Base-by-base conservation (phyloP, 2,113 vertebrate species). In the Apeltes quadracus region DNA sequence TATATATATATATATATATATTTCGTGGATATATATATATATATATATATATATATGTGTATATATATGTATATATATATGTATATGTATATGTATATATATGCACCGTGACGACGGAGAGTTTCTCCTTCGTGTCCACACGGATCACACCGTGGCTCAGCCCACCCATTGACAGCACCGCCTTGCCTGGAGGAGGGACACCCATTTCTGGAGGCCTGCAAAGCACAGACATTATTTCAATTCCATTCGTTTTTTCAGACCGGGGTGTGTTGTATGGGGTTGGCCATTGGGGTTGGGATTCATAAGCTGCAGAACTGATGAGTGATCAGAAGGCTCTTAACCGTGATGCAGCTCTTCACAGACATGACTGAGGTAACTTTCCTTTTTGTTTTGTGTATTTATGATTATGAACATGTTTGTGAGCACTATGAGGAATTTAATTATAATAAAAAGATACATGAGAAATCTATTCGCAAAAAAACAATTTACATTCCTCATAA, bases 41-140 rank as follows among this genome's bases (percentile, higher is more conserved):
- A n/a, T n/a, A n/a, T n/a, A n/a, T n/a, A n/a, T n/a, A n/a, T n/a
- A n/a, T n/a, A n/a, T n/a, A n/a, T n/a, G n/a, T n/a, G n/a, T n/a
- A n/a, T n/a, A n/a, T n/a, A n/a, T n/a, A n/a, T n/a, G n/a, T n/a
- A n/a, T n/a, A n/a, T n/a, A n/a, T n/a, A n/a, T n/a, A n/a, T n/a
- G n/a, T n/a, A n/a, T n/a, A n/a, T n/a, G n/a, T n/a, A n/a, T n/a
- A n/a, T n/a, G n/a, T n/a, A n/a, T n/a, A n/a, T n/a, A n/a, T n/a
- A n/a, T 99, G 97, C 53, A 98, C 95, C 0, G 96, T 97, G 11
- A 99, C 93, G 25, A 99, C 97, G 0, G 97, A 98, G 64, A 99
- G 77, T 77, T 98, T 99, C 87, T 99, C 97, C 84, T 98, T 97
- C 0, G 96, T 95, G 76, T 98, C 97, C 57, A 97, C 96, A 58